A percentile compares a stretch with the other conserved stretches of the same genome.
Conservation (phyloP, 2,888 invertebrate species). For the Ophion ellenae region DNA sequence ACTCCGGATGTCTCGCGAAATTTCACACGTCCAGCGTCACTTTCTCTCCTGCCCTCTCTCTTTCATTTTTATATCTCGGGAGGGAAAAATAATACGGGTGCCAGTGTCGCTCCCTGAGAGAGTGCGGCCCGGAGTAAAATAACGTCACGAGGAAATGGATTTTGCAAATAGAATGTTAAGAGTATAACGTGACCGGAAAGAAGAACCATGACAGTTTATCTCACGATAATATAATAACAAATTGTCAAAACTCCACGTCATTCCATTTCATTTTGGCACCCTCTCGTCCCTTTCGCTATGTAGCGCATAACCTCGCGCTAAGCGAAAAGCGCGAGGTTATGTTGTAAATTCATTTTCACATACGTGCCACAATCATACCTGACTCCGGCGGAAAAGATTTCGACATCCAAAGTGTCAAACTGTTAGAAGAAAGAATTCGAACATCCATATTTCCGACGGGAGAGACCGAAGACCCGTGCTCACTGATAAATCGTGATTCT, state of each 20-base stretch:
- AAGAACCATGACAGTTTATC: conserved; percentile 6
- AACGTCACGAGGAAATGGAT: conserved; percentile 43
- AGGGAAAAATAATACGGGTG: conserved; percentile 36
- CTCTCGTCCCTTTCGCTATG: background rate
- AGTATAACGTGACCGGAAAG: background rate
- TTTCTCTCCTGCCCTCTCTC: background rate
- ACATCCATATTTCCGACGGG: background rate
- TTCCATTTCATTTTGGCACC: background rate
- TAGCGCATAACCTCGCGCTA: too few species aligned
- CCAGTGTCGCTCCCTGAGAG: background rate
- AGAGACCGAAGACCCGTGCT: background rate
- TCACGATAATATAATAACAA: conserved; percentile 25
- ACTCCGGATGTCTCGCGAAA: conserved; percentile 52
- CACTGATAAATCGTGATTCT: conserved; percentile 59
- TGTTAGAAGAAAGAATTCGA: background rate
- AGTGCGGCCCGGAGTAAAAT: conserved; percentile 22
- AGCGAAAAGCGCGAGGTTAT: background rate
- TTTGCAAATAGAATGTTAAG: conserved; percentile 34
- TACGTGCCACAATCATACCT: background rate
- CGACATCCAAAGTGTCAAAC: background rate
- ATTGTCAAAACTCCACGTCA: background rate
- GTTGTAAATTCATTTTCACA: background rate
- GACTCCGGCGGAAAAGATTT: background rate
- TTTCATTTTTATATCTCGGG: conserved; percentile 16
- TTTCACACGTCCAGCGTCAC: conserved; percentile 43